These are phyloP conservation scores for Heterodera filipjevi DNA, from an alignment of 2,888 invertebrate species.

Conservation along the genomic window DNA sequence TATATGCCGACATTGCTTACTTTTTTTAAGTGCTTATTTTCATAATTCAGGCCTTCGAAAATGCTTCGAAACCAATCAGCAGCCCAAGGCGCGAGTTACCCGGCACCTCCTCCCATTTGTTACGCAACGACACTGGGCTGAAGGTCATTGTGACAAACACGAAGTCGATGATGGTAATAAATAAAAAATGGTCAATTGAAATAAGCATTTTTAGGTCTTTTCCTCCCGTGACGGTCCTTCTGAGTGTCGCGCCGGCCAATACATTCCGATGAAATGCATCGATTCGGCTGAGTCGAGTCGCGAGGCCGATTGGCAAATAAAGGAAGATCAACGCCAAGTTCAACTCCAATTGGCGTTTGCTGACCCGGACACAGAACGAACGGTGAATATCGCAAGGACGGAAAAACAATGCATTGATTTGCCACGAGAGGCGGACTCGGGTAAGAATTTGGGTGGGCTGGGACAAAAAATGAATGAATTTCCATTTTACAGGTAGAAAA, in stretches of 20 bases:
- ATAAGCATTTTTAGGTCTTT: background rate
- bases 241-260: conserved; percentile 45
- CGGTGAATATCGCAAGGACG: conserved; percentile 82
- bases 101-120: conserved; percentile 54
- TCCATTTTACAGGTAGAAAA: conserved; percentile 72
- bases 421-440: conserved; percentile 69
- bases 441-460: background rate
- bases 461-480: no score
- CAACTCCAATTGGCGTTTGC: conserved; percentile 49
- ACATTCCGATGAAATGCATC: conserved; percentile 48
- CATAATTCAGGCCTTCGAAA: conserved; percentile 65
- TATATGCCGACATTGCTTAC: no score
- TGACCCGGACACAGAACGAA: conserved; percentile 65
- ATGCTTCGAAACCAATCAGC: conserved; percentile 58
- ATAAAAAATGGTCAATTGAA: no score
- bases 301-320: conserved; percentile 32
- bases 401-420: conserved; percentile 85
- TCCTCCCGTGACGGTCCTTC: background rate
- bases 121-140: conserved; percentile 61
- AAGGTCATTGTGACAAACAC: conserved; percentile 50
- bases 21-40: background rate
- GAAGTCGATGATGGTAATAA: background rate
- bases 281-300: background rate
- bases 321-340: conserved; percentile 42
- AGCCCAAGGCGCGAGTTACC: conserved; percentile 58